A percentile compares a stretch with the other conserved stretches of the same genome.
Evolutionary conservation across 2,888 invertebrate genomes (phyloP).

Genomic region (Cheilosia impressa): DNA sequence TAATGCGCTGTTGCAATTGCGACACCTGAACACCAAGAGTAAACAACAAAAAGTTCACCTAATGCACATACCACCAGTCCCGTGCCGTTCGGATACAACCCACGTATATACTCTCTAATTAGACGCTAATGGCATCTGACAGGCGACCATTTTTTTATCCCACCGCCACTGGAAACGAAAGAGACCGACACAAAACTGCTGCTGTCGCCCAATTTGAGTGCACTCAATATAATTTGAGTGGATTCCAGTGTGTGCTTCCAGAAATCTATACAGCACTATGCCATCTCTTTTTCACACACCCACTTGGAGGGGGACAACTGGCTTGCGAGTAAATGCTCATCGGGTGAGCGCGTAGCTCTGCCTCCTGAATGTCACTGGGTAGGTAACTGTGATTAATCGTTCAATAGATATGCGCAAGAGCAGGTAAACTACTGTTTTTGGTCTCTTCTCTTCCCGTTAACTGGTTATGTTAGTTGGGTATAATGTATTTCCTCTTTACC

Average conservation of each 20-base stretch:
- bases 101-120: conserved; percentile 54
- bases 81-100: not conserved
- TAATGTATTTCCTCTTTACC: conserved; percentile 70
- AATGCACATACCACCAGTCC: not conserved
- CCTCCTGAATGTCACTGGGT: conserved; percentile 77
- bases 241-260: conserved; percentile 5
- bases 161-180: conserved; percentile 14
- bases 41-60: conserved; percentile 11
- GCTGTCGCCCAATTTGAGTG: conserved; percentile 25
- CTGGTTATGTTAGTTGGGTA: conserved; percentile 25
- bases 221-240: conserved; percentile 31
- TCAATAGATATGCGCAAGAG: conserved; percentile 77
- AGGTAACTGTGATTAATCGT: conserved; percentile 76
- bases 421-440: conserved; percentile 63
- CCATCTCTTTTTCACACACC: conserved; percentile 25
- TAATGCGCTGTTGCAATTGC: conserved; percentile 22
- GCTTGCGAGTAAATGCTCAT: conserved; percentile 56
- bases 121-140: conserved; percentile 69
- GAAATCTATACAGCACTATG: conserved; percentile 1
- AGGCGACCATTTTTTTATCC: conserved; percentile 70
- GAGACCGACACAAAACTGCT: conserved; percentile 4
- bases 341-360: conserved; percentile 80
- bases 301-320: conserved; percentile 33
- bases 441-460: conserved; percentile 52
- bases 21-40: conserved; percentile 39